Evolutionary conservation across 2,797 vertebrate species (phyloP), one percentile per base, ranked within the genome.

Genomic region (Salarias fasciatus): DNA sequence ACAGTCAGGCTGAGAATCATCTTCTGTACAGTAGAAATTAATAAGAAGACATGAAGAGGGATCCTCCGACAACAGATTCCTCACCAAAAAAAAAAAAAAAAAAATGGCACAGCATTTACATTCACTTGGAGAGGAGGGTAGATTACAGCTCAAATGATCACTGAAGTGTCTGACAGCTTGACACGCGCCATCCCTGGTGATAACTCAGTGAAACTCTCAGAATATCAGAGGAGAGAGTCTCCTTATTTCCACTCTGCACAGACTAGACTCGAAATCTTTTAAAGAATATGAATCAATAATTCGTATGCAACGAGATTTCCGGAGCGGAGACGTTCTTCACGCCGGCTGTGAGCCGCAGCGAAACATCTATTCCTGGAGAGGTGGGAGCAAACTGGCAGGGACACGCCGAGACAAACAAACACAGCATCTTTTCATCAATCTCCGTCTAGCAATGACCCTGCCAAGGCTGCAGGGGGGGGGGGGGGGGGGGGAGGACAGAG

Each of bases 1-100:
- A 94, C 76, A 46, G 93, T 92, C 74, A 94, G 82, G 88, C 92
- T 90, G 51, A 93, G 87, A 66, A 94, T 92, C 94, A 94, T 94
- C 81, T 94, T 95, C 93, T 94, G 80, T 37, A 65, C 48, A n/a
- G 46, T 52, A 42, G 43, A 68, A 69, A 75, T 55, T 42, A 80
- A 63, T 18, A 40, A 62, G 62, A 31, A 51, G 41, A 59, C 38
- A 15, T 64, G 57, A 78, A 53, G 46, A 59, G 11, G 42, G 69
- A 63, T 53, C 69, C 61, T 69, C 24, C 38, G 58, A 66, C 36
- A 71, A 50, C 72, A 73, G 10, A 58, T 24, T n/a, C 31, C 12
- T 24, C 18, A 3, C 24, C 2, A 24, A 24, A 24, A 24, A 24
- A 24, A 24, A 24, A 24, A 24, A 18, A 11, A 53, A 62, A 47